Percentiles rank a stretch among this genome's conserved stretches.
Evolutionary conservation across 1,140 invertebrate species (phyloP).

Genomic region (Brachionus sp.): DNA sequence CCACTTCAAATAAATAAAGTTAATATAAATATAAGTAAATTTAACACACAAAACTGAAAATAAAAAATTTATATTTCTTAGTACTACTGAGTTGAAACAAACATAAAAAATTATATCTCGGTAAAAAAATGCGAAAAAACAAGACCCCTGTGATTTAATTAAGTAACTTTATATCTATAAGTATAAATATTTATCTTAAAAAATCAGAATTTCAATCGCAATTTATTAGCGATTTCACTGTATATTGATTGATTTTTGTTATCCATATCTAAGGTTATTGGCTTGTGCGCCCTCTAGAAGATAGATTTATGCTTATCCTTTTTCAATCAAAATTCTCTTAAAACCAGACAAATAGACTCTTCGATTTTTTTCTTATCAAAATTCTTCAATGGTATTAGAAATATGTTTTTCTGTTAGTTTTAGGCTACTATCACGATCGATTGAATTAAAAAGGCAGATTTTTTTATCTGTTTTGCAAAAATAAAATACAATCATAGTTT

Average conservation of each 20-base stretch:
- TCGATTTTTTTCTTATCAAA: background rate
- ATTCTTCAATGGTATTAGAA: background rate
- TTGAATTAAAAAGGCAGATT: background rate
- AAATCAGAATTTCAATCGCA: conserved; percentile 2
- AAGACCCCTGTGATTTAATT: conserved; percentile 4
- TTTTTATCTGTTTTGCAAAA: background rate
- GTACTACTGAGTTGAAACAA: background rate
- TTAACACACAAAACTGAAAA: background rate
- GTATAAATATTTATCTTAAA: conserved; percentile 37
- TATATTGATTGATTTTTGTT: conserved; percentile 14
- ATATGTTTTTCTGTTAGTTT: background rate
- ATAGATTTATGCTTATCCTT: background rate
- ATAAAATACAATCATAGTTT: too few relatives aligned
- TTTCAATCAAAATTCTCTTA: conserved; percentile 34
- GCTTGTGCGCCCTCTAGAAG: background rate
- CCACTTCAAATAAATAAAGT: conserved; percentile 24
- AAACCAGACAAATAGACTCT: conserved; percentile 16
- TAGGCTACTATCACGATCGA: background rate
- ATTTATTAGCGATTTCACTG: background rate
- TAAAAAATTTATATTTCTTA: background rate
- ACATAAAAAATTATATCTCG: background rate
- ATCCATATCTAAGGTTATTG: conserved; percentile 19
- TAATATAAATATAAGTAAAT: background rate
- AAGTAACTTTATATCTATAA: conserved; percentile 29
- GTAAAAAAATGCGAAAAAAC: background rate